Base-by-base conservation (phyloP, 2,888 invertebrate species). In the Fragum whitleyi region DNA sequence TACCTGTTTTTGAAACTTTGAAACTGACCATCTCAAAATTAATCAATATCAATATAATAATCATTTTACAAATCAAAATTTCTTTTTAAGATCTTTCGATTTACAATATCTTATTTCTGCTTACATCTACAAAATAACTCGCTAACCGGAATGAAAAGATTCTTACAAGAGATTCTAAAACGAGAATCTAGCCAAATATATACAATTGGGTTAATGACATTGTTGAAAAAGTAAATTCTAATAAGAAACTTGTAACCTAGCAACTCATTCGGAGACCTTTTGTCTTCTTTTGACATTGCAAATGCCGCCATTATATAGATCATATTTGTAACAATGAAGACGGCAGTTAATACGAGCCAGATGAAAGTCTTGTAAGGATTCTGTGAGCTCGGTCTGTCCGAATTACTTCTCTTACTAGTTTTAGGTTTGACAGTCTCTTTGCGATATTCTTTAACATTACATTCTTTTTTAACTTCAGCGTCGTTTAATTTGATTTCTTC, bases 311-410 rank as follows among this genome's bases (percentile, higher is more conserved):
- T 65, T 1, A 65, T 32, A 21, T 65, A 65, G 5, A 65, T 32
- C 3, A 42, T 32, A 65, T 65, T 65, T n/a, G 65, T 65, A 5
- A 65, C 42, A 39, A 65, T 65, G 19, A 65, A 65, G 5, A 65
- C n/a, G 9, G 19, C 42, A 9, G 65, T 65, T 19, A 65, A 36
- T 21, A 65, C 32, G 1, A 65, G 42, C 65, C 65, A 65, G 21
- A 65, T 65, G 21, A 65, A 42, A 6, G 65, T 65, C 36, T 65
- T 65, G 42, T 65, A 65, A 14, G 39, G 65, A 19, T 65, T 65
- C 21, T 19, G 26, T 21, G 62, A n/a, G 36, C 36, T 65, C 26
- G 26, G n/a, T 21, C 23, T 61, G 19, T 9, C n/a, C 21, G 16
- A 19, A n/a, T 47, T 47, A 47, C 47, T 47, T 14, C n/a, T 47